Evolutionary conservation across 2,888 invertebrate genomes (phyloP).

Genomic region (Heteropelma amictum): DNA sequence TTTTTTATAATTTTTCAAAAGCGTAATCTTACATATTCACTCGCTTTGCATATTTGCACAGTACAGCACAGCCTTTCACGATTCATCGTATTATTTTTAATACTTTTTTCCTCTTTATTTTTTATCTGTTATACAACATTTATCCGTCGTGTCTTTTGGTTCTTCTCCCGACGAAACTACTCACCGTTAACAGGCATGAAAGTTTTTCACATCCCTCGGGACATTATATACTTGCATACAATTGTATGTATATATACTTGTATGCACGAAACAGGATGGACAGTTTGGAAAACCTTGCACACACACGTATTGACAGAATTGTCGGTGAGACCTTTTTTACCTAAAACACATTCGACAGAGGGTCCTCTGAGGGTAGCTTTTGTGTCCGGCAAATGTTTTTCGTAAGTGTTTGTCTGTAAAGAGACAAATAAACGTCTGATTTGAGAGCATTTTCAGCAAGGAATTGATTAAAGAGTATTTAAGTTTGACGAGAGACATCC

Average conservation of each 20-base stretch:
- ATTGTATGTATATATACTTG: background rate
- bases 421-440: constrained; percentile 1
- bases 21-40: background rate
- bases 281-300: constrained; percentile 39
- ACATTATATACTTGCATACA: background rate
- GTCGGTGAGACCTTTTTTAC: constrained; percentile 19
- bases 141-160: background rate
- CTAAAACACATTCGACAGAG: constrained; percentile 7
- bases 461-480: background rate
- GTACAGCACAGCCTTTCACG: no score
- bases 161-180: background rate
- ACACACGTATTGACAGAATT: constrained; percentile 18
- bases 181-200: background rate
- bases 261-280: background rate
- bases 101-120: constrained; percentile 10
- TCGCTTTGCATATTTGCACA: background rate
- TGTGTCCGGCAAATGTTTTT: constrained; percentile 11
- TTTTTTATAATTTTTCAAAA: background rate
- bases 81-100: no score
- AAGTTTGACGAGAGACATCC: constrained; percentile 8
- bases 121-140: background rate
- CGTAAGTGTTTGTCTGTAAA: background rate
- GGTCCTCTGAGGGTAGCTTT: constrained; percentile 25
- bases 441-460: background rate
- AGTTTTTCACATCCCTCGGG: background rate